Conservation (phyloP, 2,113 vertebrate genomes). For the Brienomyrus longianalis region DNA sequence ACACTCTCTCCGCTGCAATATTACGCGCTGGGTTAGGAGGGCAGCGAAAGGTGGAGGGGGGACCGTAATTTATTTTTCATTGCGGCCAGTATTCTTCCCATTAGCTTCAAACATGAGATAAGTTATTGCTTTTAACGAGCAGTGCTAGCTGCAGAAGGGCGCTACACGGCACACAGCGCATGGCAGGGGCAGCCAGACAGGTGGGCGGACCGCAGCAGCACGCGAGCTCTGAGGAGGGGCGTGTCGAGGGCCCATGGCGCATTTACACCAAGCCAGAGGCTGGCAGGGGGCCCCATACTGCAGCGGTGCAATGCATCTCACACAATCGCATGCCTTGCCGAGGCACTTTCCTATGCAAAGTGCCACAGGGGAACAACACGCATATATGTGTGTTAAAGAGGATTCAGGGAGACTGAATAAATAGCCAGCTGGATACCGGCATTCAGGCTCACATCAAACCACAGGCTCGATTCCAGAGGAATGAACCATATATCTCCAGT, state of each 20-base stretch:
- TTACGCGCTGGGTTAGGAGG: slow-evolving; percentile 86
- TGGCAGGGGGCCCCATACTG: neutral
- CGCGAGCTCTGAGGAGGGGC: slow-evolving; percentile 16
- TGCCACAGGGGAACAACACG: neutral
- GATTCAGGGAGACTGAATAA: neutral
- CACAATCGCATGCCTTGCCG: slow-evolving; percentile 15
- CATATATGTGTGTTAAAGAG: neutral
- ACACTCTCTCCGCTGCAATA: slow-evolving; percentile 83
- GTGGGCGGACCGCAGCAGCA: neutral
- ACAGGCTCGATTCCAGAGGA: slow-evolving; percentile 2
- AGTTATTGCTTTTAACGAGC: slow-evolving; percentile 72
- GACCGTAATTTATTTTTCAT: slow-evolving; percentile 71
- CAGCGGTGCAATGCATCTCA: neutral
- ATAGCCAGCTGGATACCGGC: slow-evolving; percentile 2
- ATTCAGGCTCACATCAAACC: neutral
- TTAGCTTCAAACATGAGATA: slow-evolving; percentile 72
- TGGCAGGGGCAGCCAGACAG: neutral
- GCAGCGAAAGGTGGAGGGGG: slow-evolving; percentile 53
- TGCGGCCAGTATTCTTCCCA: slow-evolving; percentile 70
- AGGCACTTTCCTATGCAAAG: neutral
- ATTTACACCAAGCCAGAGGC: neutral
- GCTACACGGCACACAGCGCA: slow-evolving; percentile 49
- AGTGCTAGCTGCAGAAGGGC: slow-evolving; percentile 63
- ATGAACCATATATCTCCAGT: slow-evolving; percentile 17
- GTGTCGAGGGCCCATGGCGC: neutral